Conservation (phyloP, 2,888 invertebrate genomes). For the Pteria penguin region DNA sequence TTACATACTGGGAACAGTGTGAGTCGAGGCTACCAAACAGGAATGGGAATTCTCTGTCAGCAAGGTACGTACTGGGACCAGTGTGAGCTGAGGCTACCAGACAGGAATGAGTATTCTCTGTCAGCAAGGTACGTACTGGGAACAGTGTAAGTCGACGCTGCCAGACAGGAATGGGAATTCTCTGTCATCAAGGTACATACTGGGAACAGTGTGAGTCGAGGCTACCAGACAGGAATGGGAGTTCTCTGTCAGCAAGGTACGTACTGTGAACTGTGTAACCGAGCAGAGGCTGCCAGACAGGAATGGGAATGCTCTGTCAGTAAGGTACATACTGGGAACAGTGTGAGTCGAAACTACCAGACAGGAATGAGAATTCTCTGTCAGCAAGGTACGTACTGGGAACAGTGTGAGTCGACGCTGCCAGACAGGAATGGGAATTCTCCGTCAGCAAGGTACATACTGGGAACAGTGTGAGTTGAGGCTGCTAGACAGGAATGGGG, state of each 20-base stretch:
- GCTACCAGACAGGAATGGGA: constrained; percentile 93
- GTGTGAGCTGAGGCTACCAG: constrained; percentile 93
- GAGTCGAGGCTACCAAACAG: constrained; percentile 93
- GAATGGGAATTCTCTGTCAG: constrained; percentile 93
- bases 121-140: constrained; percentile 90
- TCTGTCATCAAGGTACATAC: constrained; percentile 89
- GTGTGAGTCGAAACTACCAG: too few relatives aligned
- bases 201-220: constrained; percentile 95
- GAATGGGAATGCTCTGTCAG: constrained; percentile 93
- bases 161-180: constrained; percentile 92
- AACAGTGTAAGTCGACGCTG: constrained; percentile 93
- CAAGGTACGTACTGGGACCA: too few relatives aligned
- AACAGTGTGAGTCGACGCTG: constrained; percentile 93
- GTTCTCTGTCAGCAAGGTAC: constrained; percentile 88
- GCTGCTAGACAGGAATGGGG: too few relatives aligned
- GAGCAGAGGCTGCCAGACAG: constrained; percentile 92
- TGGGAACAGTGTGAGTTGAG: too few relatives aligned
- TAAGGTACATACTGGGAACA: too few relatives aligned
- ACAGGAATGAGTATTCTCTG: constrained; percentile 92
- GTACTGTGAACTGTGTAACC: background rate
- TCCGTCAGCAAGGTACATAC: constrained; percentile 88
- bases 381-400: too few relatives aligned
- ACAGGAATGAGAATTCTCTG: too few relatives aligned
- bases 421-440: constrained; percentile 92
- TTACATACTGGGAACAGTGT: constrained; percentile 90